Base-by-base conservation (phyloP, 2,113 vertebrate genomes). In the Ammodramus savannarum region DNA sequence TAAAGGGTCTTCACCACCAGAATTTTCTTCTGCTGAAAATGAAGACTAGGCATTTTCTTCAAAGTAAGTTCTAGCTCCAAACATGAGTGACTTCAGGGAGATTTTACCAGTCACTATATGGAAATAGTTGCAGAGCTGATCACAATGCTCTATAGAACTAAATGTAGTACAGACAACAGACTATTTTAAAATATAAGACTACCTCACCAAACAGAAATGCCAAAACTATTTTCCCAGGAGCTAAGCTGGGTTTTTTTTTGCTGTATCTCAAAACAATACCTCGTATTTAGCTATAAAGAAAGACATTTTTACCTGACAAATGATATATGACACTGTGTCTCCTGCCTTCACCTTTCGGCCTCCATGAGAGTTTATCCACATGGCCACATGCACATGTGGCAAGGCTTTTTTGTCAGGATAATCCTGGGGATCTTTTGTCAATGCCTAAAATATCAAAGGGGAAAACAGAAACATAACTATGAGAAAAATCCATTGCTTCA, bases 351-450 rank as follows among this genome's bases (percentile, higher is more conserved):
- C 97, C 78, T 98, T 98, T 82, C 97, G 98, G 49, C 99, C 99
- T 32, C 98, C 98, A 96, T 99, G 99, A 59, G 99, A 99, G 97
- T 99, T 99, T 95, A 99, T 99, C 99, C 99, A 99, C 59, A 99
- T 98, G 75, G 99, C 99, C 93, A 99, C 99, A 27, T 99, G 99
- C 44, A 99, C 99, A 49, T 99, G 99, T 85, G 99, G 99, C 57
- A 99, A 98, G 88, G 80, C 98, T 97, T 99, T 99, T 97, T 99
- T 99, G 95, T 99, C 99, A 36, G 99, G 99, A 93, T 99, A 99
- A 98, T 99, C 99, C 95, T 99, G 99, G 46, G 99, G 99, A 90
- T 99, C 99, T 94, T 99, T 99, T 32, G 99, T 99, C 91, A 99
- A 94, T 29, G 99, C 98, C 99, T 99, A 85, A 75, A 82, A 91